A percentile compares a stretch with the other conserved stretches of the same genome.
Conservation (phyloP, 2,113 vertebrate species). For the Alligator mississippiensis region DNA sequence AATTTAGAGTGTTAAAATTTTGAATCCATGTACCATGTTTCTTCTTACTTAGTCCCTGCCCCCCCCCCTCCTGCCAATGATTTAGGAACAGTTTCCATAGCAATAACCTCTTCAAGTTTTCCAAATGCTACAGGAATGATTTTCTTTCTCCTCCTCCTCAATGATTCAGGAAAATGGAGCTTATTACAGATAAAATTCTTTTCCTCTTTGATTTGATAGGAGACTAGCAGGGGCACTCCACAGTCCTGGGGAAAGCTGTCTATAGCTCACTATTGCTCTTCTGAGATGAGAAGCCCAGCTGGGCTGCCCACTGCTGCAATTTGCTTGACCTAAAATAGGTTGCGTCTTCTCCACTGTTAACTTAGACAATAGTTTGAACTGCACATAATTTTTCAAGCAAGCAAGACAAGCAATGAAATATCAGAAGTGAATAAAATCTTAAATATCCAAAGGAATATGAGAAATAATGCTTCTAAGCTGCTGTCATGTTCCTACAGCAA, state of each 20-base stretch:
- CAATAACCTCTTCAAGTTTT: conserved; percentile 84
- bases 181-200: conserved; percentile 73
- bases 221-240: conserved; percentile 54
- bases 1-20: conserved; percentile 60
- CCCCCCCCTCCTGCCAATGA: conserved; percentile 42
- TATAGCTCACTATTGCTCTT: neutral
- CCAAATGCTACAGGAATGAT: conserved; percentile 81
- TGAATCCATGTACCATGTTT: neutral
- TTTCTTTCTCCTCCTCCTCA: conserved; percentile 75
- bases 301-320: conserved; percentile 65
- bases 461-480: conserved; percentile 8
- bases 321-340: conserved; percentile 55
- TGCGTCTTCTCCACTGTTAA: conserved; percentile 4
- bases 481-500: conserved; percentile 18
- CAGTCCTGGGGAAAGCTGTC: conserved; percentile 50
- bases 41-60: neutral
- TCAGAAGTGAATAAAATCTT: neutral
- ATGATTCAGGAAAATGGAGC: conserved; percentile 75
- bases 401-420: neutral
- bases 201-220: conserved; percentile 52
- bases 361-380: neutral
- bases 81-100: conserved; percentile 81
- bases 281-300: conserved; percentile 44
- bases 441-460: neutral
- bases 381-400: neutral